Conservation (phyloP, 2,113 vertebrate species). For the Campylomormyrus tamandua region DNA sequence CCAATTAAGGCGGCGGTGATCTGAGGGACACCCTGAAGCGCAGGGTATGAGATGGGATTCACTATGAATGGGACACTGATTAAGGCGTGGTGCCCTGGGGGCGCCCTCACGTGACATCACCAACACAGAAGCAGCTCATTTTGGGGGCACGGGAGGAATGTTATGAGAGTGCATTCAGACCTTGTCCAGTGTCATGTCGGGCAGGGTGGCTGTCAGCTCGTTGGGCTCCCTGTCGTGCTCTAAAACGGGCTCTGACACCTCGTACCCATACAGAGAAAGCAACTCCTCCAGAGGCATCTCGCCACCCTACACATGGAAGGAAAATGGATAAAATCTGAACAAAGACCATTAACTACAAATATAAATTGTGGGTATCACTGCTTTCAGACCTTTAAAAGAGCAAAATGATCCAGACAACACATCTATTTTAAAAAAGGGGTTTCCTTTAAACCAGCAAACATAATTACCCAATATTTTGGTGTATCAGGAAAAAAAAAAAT, state of each 20-base stretch:
- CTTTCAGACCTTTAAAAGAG: neutral
- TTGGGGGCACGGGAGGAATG: neutral
- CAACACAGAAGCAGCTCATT: neutral
- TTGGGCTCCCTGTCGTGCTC: constrained; percentile 73
- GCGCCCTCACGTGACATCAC: neutral
- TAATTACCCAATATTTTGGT: neutral
- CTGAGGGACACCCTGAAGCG: neutral
- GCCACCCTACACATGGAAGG: constrained; percentile 57
- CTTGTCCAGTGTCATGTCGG: constrained; percentile 82
- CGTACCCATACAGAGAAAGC: constrained; percentile 83
- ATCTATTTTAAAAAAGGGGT: too few relatives aligned
- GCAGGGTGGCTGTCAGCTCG: constrained; percentile 61
- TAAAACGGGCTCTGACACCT: constrained; percentile 67
- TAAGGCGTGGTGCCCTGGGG: neutral
- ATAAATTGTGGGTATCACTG: neutral
- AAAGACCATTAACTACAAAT: neutral
- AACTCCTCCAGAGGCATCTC: constrained; percentile 88
- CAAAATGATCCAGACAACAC: too few relatives aligned
- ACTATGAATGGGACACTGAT: neutral
- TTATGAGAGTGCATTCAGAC: constrained; percentile 45
- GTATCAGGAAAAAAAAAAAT: neutral
- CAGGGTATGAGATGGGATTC: neutral
- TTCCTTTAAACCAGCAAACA: neutral
- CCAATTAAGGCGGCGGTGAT: neutral
- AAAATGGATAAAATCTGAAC: neutral